Evolutionary conservation across 2,797 vertebrate species (phyloP).

Genomic region (Sebastes miniatus): DNA sequence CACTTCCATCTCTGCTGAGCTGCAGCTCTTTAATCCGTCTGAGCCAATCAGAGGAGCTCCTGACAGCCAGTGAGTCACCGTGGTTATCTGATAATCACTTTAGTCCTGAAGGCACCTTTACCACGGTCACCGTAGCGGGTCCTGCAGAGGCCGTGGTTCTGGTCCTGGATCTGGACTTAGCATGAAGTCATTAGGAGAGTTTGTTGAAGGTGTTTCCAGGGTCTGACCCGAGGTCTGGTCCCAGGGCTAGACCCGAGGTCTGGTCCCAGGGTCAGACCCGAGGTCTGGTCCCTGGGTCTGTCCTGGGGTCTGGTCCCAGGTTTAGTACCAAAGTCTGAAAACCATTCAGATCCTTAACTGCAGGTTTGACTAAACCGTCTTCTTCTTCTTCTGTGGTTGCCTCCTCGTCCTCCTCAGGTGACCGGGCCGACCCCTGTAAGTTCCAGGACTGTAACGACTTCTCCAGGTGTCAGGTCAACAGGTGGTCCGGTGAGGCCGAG

Average conservation of each 20-base stretch:
- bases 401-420: constrained; percentile 77
- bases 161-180: not conserved
- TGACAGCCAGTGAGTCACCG: constrained; percentile 48
- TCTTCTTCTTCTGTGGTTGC: not conserved
- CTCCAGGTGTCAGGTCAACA: constrained; percentile 89
- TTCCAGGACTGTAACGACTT: constrained; percentile 97
- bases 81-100: constrained; percentile 42
- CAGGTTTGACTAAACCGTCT: not conserved
- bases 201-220: too few species aligned
- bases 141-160: not conserved
- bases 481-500: constrained; percentile 91
- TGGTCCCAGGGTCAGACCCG: not conserved
- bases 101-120: not conserved
- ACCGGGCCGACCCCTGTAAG: constrained; percentile 92
- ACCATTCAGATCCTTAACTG: not conserved
- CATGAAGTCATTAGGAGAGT: too few species aligned
- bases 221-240: not conserved
- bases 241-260: not conserved
- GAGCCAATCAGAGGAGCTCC: constrained; percentile 63
- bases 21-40: constrained; percentile 68
- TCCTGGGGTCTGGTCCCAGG: not conserved
- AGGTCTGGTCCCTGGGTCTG: not conserved
- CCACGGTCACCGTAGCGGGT: not conserved
- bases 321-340: not conserved
- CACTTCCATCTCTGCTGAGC: constrained; percentile 31